Percentiles rank a stretch among this genome's conserved stretches.
These are phyloP conservation scores for Darevskia mixta DNA, from an alignment of 2,797 vertebrate species.

Conservation along the genomic window DNA sequence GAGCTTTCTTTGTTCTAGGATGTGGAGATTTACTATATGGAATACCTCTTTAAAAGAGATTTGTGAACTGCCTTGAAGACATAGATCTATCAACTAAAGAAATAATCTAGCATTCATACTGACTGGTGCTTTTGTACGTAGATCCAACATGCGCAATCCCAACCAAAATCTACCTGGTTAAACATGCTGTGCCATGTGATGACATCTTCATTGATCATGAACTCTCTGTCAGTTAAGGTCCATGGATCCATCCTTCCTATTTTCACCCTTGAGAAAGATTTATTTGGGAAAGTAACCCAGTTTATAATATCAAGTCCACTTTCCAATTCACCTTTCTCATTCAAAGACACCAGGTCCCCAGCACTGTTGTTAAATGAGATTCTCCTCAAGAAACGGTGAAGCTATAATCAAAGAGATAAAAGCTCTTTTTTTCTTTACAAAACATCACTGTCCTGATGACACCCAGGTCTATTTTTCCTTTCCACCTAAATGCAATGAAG, in stretches of 20 bases:
- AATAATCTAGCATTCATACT: too few relatives aligned
- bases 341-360: conserved; percentile 2
- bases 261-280: not conserved
- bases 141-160: not conserved
- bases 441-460: not conserved
- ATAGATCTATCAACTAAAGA: too few relatives aligned
- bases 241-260: not conserved
- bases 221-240: not conserved
- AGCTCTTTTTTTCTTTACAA: not conserved
- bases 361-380: conserved; percentile 27
- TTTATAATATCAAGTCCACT: conserved; percentile 25
- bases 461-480: too few relatives aligned
- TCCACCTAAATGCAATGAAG: too few relatives aligned
- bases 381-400: conserved; percentile 1
- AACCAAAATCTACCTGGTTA: not conserved
- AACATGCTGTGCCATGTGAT: conserved; percentile 4
- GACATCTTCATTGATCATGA: not conserved
- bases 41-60: too few relatives aligned
- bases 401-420: not conserved
- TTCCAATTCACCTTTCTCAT: conserved; percentile 19
- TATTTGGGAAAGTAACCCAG: not conserved
- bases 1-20: too few relatives aligned
- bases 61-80: too few relatives aligned
- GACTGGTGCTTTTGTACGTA: too few relatives aligned
- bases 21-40: too few relatives aligned